Base-by-base conservation (phyloP, 2,888 invertebrate species). In the Ochropleura plecta region DNA sequence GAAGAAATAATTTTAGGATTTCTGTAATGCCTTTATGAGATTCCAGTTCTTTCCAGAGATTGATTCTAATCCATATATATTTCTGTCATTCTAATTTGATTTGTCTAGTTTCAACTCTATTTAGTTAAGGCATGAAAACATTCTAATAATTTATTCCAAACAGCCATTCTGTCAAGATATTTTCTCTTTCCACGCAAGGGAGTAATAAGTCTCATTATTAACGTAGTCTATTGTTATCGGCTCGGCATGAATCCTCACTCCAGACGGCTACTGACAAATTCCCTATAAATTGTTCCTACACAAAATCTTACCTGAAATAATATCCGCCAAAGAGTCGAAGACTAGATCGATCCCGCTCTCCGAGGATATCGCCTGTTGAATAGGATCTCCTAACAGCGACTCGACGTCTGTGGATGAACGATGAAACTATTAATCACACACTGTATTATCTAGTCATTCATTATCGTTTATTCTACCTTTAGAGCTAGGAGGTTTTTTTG, bases 311-410 rank as follows among this genome's bases (percentile, higher is more conserved):
- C 98, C 97, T 94, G 97, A 94, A 91, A 97, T 97, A 82, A 98
- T 97, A 90, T 98, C 97, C 66, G 97, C 96, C 85, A 98, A 96
- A 46, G 97, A 97, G 88, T 98, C 97, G 85, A 98, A 96, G 70
- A 98, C 98, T 70, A 97, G 96, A 91, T 98, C 98, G 73, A 98
- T 97, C 79, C 98, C 98, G 76, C 98, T 98, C 91, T 98, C 98
- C 42, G 97, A 95, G 40, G 98, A 97, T 85, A 98, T 97, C 88
- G 98, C 97, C 88, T 97, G 96, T 93, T 98, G 98, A 88, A 98
- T 97, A n/a, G 98, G 98, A 86, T 97, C 97, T 7, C 98, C 98
- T 67, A 98, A 95, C 83, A 98, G 96, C 70, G 97, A 96, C 89
- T 98, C 98, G 55, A 98, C 97, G 92, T 98, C 98, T 98, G 94